A percentile compares a stretch with the other conserved stretches of the same genome.
Conservation (phyloP, 1,140 invertebrate genomes). For the Drosophila subobscura region DNA sequence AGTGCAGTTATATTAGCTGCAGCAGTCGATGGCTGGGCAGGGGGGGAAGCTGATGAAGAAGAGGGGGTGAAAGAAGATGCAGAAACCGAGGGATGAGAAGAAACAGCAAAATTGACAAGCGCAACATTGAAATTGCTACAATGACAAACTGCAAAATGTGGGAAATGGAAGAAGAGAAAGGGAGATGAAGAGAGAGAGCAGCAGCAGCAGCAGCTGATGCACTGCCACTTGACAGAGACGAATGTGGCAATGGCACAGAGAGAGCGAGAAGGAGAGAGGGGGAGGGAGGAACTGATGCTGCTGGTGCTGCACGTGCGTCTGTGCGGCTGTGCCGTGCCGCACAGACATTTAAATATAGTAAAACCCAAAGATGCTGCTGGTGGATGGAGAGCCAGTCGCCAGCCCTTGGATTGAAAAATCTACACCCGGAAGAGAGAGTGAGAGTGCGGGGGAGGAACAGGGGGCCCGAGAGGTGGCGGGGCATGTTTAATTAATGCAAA, state of each 20-base stretch:
- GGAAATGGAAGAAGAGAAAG: neutral
- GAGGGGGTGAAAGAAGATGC: neutral
- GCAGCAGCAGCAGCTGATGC: constrained; percentile 51
- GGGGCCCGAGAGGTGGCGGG: constrained; percentile 58
- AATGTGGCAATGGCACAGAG: constrained; percentile 46
- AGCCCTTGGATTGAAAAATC: constrained; percentile 62
- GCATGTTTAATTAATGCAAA: constrained; percentile 82
- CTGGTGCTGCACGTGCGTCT: constrained; percentile 70
- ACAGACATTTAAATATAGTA: constrained; percentile 77
- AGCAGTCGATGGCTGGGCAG: neutral
- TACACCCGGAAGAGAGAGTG: constrained; percentile 35
- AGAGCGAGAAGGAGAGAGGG: neutral
- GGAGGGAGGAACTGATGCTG: neutral
- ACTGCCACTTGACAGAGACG: constrained; percentile 79
- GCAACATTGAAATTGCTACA: constrained; percentile 80
- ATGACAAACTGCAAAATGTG: constrained; percentile 72
- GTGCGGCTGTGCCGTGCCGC: constrained; percentile 22
- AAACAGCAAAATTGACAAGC: constrained; percentile 74
- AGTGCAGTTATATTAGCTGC: constrained; percentile 36
- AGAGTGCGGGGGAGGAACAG: neutral
- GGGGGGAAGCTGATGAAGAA: constrained; percentile 8
- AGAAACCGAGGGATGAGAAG: constrained; percentile 26
- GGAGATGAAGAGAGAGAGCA: neutral
- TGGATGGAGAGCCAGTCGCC: constrained; percentile 20
- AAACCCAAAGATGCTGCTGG: constrained; percentile 69